A percentile compares a stretch with the other conserved stretches of the same genome.
Conservation (phyloP, 2,888 invertebrate genomes). For the Troilus luridus region DNA sequence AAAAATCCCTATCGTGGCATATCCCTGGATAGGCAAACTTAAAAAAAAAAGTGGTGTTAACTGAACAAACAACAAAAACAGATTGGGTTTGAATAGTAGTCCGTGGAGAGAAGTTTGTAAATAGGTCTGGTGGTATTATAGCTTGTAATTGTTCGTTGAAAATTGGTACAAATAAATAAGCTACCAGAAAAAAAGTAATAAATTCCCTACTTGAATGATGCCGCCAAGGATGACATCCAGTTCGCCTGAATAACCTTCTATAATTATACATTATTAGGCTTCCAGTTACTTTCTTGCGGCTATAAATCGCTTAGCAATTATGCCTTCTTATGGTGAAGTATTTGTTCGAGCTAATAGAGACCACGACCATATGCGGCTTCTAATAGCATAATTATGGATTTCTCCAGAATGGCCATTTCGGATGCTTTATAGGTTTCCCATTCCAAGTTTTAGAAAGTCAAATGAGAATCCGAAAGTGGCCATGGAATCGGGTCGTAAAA, state of each 20-base stretch:
- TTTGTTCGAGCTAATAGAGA: not conserved
- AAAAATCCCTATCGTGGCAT: no score
- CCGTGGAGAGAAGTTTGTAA: no score
- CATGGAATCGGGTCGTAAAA: conserved; percentile 45
- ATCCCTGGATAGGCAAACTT: no score
- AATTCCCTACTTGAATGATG: not conserved
- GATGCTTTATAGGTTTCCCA: conserved; percentile 38
- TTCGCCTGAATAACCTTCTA: not conserved
- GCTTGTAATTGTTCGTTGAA: no score
- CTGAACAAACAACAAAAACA: no score
- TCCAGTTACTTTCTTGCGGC: conserved; percentile 10
- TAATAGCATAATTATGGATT: conserved; percentile 32
- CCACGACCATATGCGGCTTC: not conserved
- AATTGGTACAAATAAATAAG: no score
- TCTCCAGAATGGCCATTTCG: conserved; percentile 4
- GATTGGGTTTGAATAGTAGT: no score
- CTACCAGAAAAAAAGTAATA: not conserved
- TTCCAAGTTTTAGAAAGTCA: conserved; percentile 37
- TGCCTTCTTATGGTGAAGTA: not conserved
- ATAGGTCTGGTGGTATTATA: no score
- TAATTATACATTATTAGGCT: not conserved
- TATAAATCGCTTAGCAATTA: not conserved
- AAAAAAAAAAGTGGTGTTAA: no score
- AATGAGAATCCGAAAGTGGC: conserved; percentile 22
- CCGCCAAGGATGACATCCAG: not conserved